Base-by-base conservation (phyloP, 1,140 invertebrate genomes). In the Laupala kohalensis region DNA sequence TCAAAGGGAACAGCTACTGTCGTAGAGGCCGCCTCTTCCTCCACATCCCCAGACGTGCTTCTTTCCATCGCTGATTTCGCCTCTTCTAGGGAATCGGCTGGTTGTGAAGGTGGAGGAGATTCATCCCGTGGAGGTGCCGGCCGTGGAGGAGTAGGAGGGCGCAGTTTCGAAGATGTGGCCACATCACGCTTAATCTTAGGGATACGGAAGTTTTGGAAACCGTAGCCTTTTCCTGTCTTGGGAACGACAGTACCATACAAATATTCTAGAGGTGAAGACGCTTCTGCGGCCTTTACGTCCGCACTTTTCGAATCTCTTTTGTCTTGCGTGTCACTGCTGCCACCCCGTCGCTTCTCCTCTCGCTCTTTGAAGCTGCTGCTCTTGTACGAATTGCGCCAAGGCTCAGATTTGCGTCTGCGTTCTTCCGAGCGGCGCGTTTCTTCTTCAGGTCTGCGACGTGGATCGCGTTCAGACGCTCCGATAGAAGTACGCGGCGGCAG, bases 191-290 rank as follows among this genome's bases (percentile, higher is more conserved):
- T 85, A 37, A 86, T 84, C 79, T 88, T 88, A 1, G 87, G 87
- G 73, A 88, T 89, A 78, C 84, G 86, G 72, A 87, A 89, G 69
- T 86, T 85, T 75, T 88, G 87, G 0, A 87, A 78, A 6, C 84
- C 84, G 77, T 84, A 85, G 4, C 83, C 84, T 70, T 81, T 80
- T 9, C 79, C 80, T 9, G 80, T 80, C 71, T 79, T 81, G 3
- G 76, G 75, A 64, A 73, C 79, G 72, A 77, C 80, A 73, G 84
- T 79, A 73, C 80, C 82, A 75, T 88, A 87, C 71, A 89, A 83
- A 76, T 84, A 84, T 77, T 88, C 84, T 62, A 86, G 78, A 0
- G 83, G 83, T 0, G 83, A 84, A 67, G 53, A 27, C 6, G 67
- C 6, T 25, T 53, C 69, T 30, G 24, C 25, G 6, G 25, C 25